Evolutionary conservation across 2,113 vertebrate genomes (phyloP).

Genomic region (Hipposideros armiger): DNA sequence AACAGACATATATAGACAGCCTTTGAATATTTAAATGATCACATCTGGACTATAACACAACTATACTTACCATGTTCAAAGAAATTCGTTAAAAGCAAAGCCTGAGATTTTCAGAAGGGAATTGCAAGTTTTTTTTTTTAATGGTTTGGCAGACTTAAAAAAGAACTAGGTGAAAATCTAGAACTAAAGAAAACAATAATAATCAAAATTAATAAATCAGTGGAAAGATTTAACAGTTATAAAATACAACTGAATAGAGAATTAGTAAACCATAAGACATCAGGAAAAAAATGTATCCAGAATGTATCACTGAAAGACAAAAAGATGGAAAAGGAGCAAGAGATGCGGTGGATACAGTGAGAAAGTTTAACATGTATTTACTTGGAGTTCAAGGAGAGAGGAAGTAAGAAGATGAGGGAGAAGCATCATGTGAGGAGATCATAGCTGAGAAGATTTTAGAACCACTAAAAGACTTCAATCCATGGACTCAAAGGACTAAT

Average conservation of each 20-base stretch:
- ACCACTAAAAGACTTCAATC: neutral
- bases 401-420: neutral
- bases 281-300: neutral
- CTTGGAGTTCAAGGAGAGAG: neutral
- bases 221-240: constrained; percentile 15
- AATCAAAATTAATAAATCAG: constrained; percentile 15
- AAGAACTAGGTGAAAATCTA: neutral
- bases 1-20: neutral
- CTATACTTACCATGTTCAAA: neutral
- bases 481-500: neutral
- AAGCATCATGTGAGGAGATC: neutral
- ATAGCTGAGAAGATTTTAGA: neutral
- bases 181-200: neutral
- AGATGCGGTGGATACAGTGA: neutral
- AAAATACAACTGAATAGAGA: neutral
- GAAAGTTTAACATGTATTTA: neutral
- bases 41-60: rapidly evolving
- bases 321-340: neutral
- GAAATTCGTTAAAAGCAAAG: neutral
- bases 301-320: neutral
- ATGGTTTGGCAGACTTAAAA: neutral
- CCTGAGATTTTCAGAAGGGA: neutral
- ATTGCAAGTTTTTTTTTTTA: neutral
- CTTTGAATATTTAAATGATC: too few relatives aligned
- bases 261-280: neutral